Base-by-base conservation (phyloP, 2,888 invertebrate genomes). In the Tenthredo amoena region DNA sequence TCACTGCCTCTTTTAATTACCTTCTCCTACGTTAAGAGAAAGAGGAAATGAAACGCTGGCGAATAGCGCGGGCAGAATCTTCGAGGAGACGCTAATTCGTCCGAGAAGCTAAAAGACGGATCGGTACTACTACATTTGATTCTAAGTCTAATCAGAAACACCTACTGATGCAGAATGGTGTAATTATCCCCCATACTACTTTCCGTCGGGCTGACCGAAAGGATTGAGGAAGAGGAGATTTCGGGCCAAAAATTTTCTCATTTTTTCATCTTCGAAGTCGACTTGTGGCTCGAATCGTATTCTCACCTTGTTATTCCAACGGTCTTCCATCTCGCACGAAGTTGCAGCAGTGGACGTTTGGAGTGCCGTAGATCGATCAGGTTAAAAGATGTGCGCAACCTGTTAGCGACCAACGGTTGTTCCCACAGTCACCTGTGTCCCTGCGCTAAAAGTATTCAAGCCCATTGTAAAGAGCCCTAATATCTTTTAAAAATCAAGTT, bases 381-480 rank as follows among this genome's bases (percentile, higher is more conserved):
- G 34, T 15, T 68, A 68, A 34, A 34, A 68, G 68, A 68, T 68
- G 62, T 18, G 40, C 72, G 74, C 87, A 87, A 87, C 87, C 86
- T 87, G 87, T 86, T 85, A 58, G 85, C 58, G 68, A 85, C 88
- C 91, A 92, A 92, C 92, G 92, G 92, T 90, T 92, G 92, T 92
- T 92, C 92, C 92, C 92, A 92, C 92, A 92, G 91, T 92, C 92
- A 92, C 92, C 92, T 92, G 92, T 92, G 87, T 88, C 89, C 84
- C 34, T 87, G 15, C 7, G 47, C 87, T 88, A 89, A 89, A 89
- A 91, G 83, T 83, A 83, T 83, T 65, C 83, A 21, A 83, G 83
- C 83, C 83, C 83, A 68, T 71, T 83, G 68, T 83, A 83, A 82
- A 40, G 83, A 83, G 83, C 47, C 68, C 71, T 83, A 83, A 83